Evolutionary conservation across 2,113 vertebrate genomes (phyloP).

Genomic region (Gymnobelideus leadbeateri): DNA sequence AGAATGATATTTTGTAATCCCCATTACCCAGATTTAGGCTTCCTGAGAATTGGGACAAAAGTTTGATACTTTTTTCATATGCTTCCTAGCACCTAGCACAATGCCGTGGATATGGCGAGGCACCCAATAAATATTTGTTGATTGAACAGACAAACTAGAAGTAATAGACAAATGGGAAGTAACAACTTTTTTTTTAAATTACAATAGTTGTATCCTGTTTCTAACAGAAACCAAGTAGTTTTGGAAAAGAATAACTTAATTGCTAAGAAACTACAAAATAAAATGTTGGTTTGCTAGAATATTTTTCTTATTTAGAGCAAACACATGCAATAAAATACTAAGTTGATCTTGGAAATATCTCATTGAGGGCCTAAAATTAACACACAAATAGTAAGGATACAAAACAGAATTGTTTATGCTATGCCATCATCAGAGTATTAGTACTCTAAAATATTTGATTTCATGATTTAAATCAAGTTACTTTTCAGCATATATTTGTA

Average conservation of each 20-base stretch:
- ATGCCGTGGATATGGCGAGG: rapidly evolving
- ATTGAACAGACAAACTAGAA: not conserved
- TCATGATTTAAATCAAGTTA: not conserved
- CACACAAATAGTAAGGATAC: not conserved
- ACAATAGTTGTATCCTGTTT: not conserved
- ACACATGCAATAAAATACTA: not conserved
- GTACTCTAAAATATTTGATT: not conserved
- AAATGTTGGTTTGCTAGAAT: rapidly evolving
- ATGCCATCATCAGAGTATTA: rapidly evolving
- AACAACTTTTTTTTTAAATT: not conserved
- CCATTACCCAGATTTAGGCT: not conserved
- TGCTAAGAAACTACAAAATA: not conserved
- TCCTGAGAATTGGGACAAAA: not conserved
- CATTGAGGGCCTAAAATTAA: not conserved
- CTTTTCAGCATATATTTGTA: not conserved
- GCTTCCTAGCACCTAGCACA: not conserved
- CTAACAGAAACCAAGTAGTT: not conserved
- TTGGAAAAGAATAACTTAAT: not conserved
- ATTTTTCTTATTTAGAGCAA: rapidly evolving
- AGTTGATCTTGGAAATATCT: not conserved
- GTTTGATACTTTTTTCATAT: not conserved
- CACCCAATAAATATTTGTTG: not conserved
- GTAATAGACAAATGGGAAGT: not conserved
- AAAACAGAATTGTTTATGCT: not conserved
- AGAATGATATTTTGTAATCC: not conserved